Evolutionary conservation across 1,140 invertebrate species (phyloP), one percentile per base, ranked within the genome.

Genomic region (Pantala flavescens): DNA sequence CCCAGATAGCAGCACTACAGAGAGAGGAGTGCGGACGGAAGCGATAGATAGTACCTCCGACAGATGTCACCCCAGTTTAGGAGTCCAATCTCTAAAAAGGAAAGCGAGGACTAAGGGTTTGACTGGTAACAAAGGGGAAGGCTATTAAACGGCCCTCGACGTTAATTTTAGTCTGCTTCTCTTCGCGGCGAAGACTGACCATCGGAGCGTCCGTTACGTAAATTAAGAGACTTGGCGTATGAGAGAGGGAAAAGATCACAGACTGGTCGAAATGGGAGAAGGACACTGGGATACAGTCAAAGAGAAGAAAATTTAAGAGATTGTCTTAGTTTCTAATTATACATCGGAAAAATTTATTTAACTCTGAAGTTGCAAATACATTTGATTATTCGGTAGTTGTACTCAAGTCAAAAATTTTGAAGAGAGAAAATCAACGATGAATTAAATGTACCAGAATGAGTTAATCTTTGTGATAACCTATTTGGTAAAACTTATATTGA

Each of bases 171-270:
- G 49, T 63, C 49, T 14, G 16, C 49, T 16, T 63, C 14, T 63
- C 49, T 21, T 63, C 49, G 49, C 49, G 16, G 49, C 14, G 49
- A 63, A 63, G 49, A 63, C 49, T 63, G 49, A 63, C 49, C 49
- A 63, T 21, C 49, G 49, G 49, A 63, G 49, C 49, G 49, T 63
- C 49, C 49, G 49, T 63, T 63, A 63, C 49, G 49, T 63, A 63
- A 63, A 63, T 63, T 16, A 63, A 21, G n/a, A 3, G 49, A 63
- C 14, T 21, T 63, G 49, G 49, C 49, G 49, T 3, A 21, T 63
- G 12, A 63, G 14, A 14, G 49, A 63, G 49, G n/a, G 49, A 63
- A 16, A 16, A 12, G 49, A 19, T 7, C 16, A 12, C 3, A 63
- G 49, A 12, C 28, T 5, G 49, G 49, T 19, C 49, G 49, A 63